A percentile compares a stretch with the other conserved stretches of the same genome.
phyloP scores from a whole-genome alignment of 1,140 invertebrate species.

The Limonius californicus region DNA sequence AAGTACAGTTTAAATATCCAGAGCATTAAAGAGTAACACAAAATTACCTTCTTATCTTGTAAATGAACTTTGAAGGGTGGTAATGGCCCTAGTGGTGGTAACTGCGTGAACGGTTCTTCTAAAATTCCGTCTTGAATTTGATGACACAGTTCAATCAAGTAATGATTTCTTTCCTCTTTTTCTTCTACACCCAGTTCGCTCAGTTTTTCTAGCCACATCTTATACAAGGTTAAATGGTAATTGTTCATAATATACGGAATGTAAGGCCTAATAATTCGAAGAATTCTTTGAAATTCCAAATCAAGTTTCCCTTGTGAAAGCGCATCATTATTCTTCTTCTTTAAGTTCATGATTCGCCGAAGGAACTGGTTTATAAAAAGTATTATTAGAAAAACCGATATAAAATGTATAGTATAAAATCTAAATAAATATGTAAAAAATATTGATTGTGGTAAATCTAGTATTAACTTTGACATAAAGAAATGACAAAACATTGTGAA shows the following conservation, averaged over 20 bases:
- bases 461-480: not conserved
- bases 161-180: constrained; percentile 16
- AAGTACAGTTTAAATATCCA: too few species aligned
- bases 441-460: too few species aligned
- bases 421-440: too few species aligned
- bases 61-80: constrained; percentile 6
- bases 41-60: not conserved
- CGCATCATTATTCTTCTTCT: not conserved
- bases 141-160: constrained; percentile 14
- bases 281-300: constrained; percentile 14
- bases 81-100: constrained; percentile 5
- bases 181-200: constrained; percentile 4
- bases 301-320: too few species aligned
- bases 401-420: too few species aligned
- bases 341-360: not conserved
- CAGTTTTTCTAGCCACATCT: constrained; percentile 19
- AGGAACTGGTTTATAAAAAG: too few species aligned
- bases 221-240: constrained; percentile 12
- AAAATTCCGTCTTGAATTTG: constrained; percentile 19
- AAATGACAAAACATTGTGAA: not conserved
- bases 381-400: too few species aligned
- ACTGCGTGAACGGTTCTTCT: constrained; percentile 17
- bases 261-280: constrained; percentile 20
- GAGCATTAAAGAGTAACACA: too few species aligned
- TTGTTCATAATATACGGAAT: constrained; percentile 18